Evolutionary conservation across 2,888 invertebrate genomes (phyloP).

Genomic region (Tetheella fluctuosa): DNA sequence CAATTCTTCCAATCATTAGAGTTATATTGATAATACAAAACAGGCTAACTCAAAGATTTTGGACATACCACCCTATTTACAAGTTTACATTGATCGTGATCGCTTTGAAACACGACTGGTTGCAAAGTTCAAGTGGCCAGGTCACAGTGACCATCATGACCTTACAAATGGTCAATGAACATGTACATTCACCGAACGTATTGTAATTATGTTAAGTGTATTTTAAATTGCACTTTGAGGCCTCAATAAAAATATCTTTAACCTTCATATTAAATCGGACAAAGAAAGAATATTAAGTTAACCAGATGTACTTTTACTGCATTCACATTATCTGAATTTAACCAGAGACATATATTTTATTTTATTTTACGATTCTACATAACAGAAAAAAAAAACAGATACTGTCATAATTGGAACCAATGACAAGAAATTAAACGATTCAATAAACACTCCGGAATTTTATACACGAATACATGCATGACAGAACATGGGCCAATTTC

Average conservation of each 20-base stretch:
- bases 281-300: not conserved
- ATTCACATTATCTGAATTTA: not conserved
- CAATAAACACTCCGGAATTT: too few relatives aligned
- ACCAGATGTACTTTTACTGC: slow-evolving; percentile 1
- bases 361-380: not conserved
- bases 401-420: too few relatives aligned
- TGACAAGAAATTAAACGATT: not conserved
- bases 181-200: slow-evolving; percentile 19
- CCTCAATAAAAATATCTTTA: not conserved
- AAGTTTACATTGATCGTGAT: slow-evolving; percentile 13
- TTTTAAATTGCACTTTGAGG: slow-evolving; percentile 14
- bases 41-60: not conserved
- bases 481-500: not conserved
- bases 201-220: slow-evolving; percentile 16
- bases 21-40: not conserved
- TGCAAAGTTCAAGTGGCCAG: slow-evolving; percentile 45
- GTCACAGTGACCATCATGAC: slow-evolving; percentile 52
- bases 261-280: not conserved
- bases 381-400: too few relatives aligned
- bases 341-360: not conserved
- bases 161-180: slow-evolving; percentile 37
- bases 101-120: slow-evolving; percentile 41
- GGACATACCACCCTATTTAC: slow-evolving; percentile 3
- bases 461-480: not conserved
- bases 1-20: not conserved